phyloP scores from a whole-genome alignment of 2,888 invertebrate species.

The Stramonita haemastoma region DNA sequence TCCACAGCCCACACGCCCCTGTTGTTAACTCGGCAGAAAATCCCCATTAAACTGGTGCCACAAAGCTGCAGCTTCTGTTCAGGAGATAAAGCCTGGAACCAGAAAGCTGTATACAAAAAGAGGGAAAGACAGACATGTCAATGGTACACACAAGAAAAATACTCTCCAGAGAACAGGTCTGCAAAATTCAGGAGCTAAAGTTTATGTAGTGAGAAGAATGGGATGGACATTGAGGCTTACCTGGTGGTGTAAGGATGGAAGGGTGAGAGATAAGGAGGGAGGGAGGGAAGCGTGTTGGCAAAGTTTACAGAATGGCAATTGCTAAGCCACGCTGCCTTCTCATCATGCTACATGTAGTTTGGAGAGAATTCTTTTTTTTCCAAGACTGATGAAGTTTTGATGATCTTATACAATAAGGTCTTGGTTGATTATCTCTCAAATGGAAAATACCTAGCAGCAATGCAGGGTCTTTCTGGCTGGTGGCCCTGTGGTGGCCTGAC shows the following conservation, averaged over 20 bases:
- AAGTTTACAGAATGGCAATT: not conserved
- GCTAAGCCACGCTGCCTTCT: not conserved
- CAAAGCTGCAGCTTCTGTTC: too few relatives aligned
- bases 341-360: not conserved
- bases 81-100: too few relatives aligned
- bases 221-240: slow-evolving; percentile 4
- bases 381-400: not conserved
- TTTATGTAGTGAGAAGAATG: slow-evolving; percentile 37
- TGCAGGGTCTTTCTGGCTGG: not conserved
- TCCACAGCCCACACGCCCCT: too few relatives aligned
- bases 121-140: too few relatives aligned
- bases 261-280: not conserved
- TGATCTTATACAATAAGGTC: not conserved
- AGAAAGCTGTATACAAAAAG: too few relatives aligned
- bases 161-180: not conserved
- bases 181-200: slow-evolving; percentile 11
- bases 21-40: too few relatives aligned
- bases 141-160: not conserved
- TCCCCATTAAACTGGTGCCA: too few relatives aligned
- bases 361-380: not conserved
- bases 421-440: not conserved
- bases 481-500: too few relatives aligned
- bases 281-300: not conserved
- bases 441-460: not conserved
- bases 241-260: not conserved